phyloP scores from a whole-genome alignment of 2,113 vertebrate genomes.

The Dipodomys ordii region DNA sequence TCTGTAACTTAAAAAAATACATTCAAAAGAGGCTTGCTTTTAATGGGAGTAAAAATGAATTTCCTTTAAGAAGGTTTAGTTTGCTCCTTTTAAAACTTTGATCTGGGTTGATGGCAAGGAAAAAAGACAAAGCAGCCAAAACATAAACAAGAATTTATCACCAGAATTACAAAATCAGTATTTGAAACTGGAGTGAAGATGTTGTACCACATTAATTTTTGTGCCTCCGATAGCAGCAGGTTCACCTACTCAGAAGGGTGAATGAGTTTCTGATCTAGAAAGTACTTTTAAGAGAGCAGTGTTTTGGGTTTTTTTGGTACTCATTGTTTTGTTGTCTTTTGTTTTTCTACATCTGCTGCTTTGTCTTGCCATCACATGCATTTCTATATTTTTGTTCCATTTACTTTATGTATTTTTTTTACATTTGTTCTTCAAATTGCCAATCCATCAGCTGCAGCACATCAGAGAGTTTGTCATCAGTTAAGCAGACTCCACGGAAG shows the following conservation, averaged over 20 bases:
- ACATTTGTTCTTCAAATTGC: constrained; percentile 85
- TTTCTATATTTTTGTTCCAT: constrained; percentile 69
- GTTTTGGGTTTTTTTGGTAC: neutral
- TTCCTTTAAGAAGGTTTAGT: neutral
- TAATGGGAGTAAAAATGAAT: neutral
- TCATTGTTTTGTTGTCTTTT: constrained; percentile 75
- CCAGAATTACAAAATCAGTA: neutral
- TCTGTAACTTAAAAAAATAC: neutral
- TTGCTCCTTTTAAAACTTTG: neutral
- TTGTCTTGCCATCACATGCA: constrained; percentile 78
- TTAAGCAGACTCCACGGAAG: constrained; percentile 93
- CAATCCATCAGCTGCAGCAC: constrained; percentile 92
- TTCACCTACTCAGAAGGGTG: neutral
- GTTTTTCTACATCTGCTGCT: constrained; percentile 76
- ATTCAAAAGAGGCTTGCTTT: neutral
- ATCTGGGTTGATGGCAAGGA: neutral
- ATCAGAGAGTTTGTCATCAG: constrained; percentile 92
- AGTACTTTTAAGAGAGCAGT: neutral
- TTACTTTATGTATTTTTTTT: constrained; percentile 77
- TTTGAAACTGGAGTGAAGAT: neutral
- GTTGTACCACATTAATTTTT: neutral
- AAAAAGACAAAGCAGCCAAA: neutral
- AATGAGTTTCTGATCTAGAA: neutral
- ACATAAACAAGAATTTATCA: neutral
- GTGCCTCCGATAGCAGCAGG: neutral